These are phyloP conservation scores for Pitangus sulphuratus DNA, from an alignment of 2,797 vertebrate genomes.

Conservation along the genomic window DNA sequence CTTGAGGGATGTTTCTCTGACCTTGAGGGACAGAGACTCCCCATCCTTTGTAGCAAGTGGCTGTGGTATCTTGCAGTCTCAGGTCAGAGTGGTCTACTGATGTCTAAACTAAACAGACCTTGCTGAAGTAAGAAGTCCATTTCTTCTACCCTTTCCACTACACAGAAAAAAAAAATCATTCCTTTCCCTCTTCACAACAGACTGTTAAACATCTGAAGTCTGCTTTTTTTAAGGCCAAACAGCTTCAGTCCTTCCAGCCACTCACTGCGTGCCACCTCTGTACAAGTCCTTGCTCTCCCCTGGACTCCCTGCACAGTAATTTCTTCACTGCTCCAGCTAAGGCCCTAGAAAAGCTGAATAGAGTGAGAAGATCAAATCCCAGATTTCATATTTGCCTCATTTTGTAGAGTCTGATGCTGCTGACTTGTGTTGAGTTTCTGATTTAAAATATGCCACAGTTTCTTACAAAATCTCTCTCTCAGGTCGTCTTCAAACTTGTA, in stretches of 20 bases:
- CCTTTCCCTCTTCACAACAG: neutral
- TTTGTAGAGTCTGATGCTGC: neutral
- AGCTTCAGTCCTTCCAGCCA: neutral
- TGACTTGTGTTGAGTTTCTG: neutral
- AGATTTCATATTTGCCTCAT: neutral
- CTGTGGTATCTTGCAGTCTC: neutral
- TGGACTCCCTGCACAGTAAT: neutral
- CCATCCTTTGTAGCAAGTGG: neutral
- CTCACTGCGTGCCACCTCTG: neutral
- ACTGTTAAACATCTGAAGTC: neutral
- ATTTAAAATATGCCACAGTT: neutral
- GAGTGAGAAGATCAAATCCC: neutral
- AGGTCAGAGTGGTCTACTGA: neutral
- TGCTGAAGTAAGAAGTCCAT: neutral
- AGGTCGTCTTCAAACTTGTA: neutral
- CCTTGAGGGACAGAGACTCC: neutral
- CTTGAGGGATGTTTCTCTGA: neutral
- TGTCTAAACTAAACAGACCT: neutral
- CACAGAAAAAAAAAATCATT: neutral
- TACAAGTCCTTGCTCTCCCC: neutral
- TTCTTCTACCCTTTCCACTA: neutral
- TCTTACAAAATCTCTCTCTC: neutral
- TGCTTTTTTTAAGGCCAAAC: neutral
- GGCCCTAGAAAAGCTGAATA: neutral
- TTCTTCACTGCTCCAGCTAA: neutral